A percentile compares a stretch with the other conserved stretches of the same genome.
Evolutionary conservation across 2,888 invertebrate species (phyloP).

Genomic region (Tipula helvola): DNA sequence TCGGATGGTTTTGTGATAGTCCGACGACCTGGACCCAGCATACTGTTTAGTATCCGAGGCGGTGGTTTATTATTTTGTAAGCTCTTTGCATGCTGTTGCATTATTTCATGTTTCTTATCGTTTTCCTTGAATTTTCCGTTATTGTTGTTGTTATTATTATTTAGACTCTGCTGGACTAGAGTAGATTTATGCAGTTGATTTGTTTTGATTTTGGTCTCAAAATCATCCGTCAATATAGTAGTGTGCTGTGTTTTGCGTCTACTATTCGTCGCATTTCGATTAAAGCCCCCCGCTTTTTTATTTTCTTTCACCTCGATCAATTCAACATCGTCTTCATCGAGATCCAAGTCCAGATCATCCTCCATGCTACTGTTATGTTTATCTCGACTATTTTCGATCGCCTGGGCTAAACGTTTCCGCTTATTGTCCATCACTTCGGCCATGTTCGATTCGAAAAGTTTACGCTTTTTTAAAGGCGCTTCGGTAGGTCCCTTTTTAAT

Average conservation of each 20-base stretch:
- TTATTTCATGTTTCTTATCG: background rate
- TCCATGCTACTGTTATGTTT: background rate
- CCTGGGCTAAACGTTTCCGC: background rate
- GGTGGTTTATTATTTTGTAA: background rate
- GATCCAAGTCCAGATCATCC: background rate
- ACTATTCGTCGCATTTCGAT: constrained; percentile 13
- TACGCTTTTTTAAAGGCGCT: constrained; percentile 14
- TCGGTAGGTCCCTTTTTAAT: constrained; percentile 19
- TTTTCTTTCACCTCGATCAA: constrained; percentile 7
- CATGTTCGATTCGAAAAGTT: background rate
- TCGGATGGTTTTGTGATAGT: constrained; percentile 18
- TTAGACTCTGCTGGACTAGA: background rate
- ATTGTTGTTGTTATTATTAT: background rate
- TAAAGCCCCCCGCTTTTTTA: background rate
- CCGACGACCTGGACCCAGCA: constrained; percentile 24
- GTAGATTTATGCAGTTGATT: background rate
- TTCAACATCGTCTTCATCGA: constrained; percentile 13
- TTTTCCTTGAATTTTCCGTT: background rate
- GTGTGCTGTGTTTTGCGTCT: constrained; percentile 20
- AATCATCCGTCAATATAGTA: constrained; percentile 21
- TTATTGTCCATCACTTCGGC: background rate
- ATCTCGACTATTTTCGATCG: background rate
- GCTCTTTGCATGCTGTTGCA: background rate
- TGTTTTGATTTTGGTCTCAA: constrained; percentile 13
- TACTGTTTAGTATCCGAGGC: constrained; percentile 31